Base-by-base conservation (phyloP, 2,888 invertebrate species). In the Andrena bucephala region DNA sequence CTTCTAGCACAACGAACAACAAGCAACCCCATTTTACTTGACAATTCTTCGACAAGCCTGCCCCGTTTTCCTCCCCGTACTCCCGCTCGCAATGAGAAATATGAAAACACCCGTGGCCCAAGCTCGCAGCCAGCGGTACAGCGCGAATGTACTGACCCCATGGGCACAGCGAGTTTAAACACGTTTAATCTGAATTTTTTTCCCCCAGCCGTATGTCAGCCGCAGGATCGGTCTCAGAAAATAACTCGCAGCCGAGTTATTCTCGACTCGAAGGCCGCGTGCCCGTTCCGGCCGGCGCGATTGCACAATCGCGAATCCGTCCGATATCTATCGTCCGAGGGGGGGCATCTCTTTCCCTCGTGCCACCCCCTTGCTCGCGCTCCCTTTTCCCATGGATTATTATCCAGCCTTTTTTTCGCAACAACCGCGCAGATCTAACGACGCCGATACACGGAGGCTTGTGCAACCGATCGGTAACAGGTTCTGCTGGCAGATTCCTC, bases 241-340 rank as follows among this genome's bases (percentile, higher is more conserved):
- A 84, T 80, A 83, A 84, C 80, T 83, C 67, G 67, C 29, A 57
- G 52, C 62, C 78, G 83, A 81, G 87, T 85, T 87, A 86, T 88
- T 87, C 84, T 83, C 83, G 81, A 72, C 78, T 67, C 83, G 88
- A 88, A 88, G 88, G 88, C 75, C 88, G 77, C 72, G 88, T 88
- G 78, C 87, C 52, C 88, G 85, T 88, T 88, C 85, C 76, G 65
- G 60, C 57, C 81, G 68, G 71, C 72, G 72, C 74, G 77, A 74
- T 87, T 85, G 81, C 81, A 85, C 77, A 88, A 78, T 70, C 20
- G 81, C 69, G 73, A 73, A 81, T 80, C 81, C 63, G 88, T 74
- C 71, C 77, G 82, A 82, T 86, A 81, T 84, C 82, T 84, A 85
- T 87, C 83, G 79, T 57, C 54, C 67, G 62, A 70, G 68, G 42